Conservation (phyloP, 2,113 vertebrate genomes). For the Rhinogobius similis region DNA sequence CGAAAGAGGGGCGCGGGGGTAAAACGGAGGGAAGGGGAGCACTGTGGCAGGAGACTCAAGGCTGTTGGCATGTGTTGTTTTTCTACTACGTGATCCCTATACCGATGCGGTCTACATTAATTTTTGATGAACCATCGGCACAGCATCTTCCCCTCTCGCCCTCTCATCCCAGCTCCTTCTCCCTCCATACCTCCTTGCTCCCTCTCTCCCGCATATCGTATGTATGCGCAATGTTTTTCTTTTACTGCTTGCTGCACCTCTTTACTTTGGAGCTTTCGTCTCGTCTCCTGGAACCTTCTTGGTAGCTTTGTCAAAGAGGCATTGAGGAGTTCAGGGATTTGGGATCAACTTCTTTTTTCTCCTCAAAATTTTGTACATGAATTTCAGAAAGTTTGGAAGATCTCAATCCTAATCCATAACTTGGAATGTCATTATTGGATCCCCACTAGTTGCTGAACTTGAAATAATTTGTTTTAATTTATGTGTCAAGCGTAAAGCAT, state of each 20-base stretch:
- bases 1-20: slow-evolving; percentile 55
- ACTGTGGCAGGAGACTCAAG: slow-evolving; percentile 72
- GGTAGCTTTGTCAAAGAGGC: slow-evolving; percentile 64
- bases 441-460: slow-evolving; percentile 22
- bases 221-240: slow-evolving; percentile 46
- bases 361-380: slow-evolving; percentile 29
- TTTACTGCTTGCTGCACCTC: slow-evolving; percentile 50
- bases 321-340: slow-evolving; percentile 61
- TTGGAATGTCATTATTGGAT: slow-evolving; percentile 19
- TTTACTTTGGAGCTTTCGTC: slow-evolving; percentile 64
- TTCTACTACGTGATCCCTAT: slow-evolving; percentile 81
- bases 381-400: slow-evolving; percentile 44
- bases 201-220: slow-evolving; percentile 45
- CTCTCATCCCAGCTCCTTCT: slow-evolving; percentile 54
- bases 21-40: slow-evolving; percentile 36
- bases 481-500: not conserved
- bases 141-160: slow-evolving; percentile 71
- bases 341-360: slow-evolving; percentile 50
- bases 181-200: slow-evolving; percentile 23
- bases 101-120: slow-evolving; percentile 80
- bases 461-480: slow-evolving; percentile 27
- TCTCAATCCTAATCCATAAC: slow-evolving; percentile 43
- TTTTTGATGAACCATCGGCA: slow-evolving; percentile 78
- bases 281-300: slow-evolving; percentile 57
- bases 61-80: slow-evolving; percentile 79